These are phyloP conservation scores for Troides helena DNA, from an alignment of 2,888 invertebrate species.

Conservation along the genomic window DNA sequence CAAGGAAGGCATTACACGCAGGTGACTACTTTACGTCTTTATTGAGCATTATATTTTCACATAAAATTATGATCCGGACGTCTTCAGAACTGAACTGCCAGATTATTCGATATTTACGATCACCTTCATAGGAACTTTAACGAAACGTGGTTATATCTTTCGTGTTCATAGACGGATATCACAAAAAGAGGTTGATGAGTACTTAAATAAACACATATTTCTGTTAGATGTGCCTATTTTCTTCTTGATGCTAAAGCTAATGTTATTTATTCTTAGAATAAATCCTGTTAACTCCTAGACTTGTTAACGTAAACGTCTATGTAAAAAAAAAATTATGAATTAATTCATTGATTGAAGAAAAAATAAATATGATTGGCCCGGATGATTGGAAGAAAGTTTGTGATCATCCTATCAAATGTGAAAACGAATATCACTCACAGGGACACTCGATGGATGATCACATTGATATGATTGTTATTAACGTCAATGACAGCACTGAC, in stretches of 20 bases:
- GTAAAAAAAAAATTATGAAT: background rate
- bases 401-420: no score
- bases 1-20: conserved; percentile 2
- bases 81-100: background rate
- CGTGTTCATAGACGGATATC: background rate
- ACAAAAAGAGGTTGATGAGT: background rate
- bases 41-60: conserved; percentile 6
- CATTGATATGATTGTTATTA: no score
- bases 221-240: background rate
- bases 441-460: no score
- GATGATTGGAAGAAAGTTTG: no score
- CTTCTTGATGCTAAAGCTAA: background rate
- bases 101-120: conserved; percentile 11
- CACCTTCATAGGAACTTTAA: conserved; percentile 3
- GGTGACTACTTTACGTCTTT: background rate
- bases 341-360: no score
- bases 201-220: background rate
- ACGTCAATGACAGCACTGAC: no score
- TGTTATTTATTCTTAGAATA: background rate
- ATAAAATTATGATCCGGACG: background rate
- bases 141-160: background rate
- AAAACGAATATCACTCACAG: no score
- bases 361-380: no score
- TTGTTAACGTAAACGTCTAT: background rate
- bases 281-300: background rate